Evolutionary conservation across 2,888 invertebrate species (phyloP).

Genomic region (Hydrotaea cyrtoneurina): DNA sequence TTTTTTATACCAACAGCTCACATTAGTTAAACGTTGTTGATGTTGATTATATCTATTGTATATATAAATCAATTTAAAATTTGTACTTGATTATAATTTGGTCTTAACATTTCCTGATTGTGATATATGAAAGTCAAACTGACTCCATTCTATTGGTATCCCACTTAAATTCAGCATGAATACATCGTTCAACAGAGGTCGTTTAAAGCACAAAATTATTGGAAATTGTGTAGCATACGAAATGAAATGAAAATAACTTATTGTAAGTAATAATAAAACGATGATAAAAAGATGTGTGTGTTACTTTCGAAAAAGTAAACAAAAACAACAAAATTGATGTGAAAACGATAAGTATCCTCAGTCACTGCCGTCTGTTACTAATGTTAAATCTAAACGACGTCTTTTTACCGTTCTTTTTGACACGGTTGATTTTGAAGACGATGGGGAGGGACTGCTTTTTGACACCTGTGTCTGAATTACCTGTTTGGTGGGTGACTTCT

Average conservation of each 20-base stretch:
- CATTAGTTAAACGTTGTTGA: too few relatives aligned
- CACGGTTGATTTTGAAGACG: slow-evolving; percentile 3
- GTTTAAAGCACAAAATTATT: too few relatives aligned
- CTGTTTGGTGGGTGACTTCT: slow-evolving; percentile 44
- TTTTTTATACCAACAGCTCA: too few relatives aligned
- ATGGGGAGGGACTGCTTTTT: background rate
- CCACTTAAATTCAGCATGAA: too few relatives aligned
- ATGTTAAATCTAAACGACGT: slow-evolving; percentile 70
- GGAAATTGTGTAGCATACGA: background rate
- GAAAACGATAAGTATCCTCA: background rate
- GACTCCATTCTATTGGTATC: background rate
- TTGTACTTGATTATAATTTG: background rate
- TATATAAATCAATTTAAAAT: slow-evolving; percentile 6
- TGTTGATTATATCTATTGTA: background rate
- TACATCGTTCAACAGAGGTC: too few relatives aligned
- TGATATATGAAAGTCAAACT: background rate
- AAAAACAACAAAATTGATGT: background rate
- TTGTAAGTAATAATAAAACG: slow-evolving; percentile 1
- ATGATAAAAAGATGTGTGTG: background rate
- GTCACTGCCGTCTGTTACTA: slow-evolving; percentile 52
- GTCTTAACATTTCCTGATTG: background rate
- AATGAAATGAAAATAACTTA: slow-evolving; percentile 1
- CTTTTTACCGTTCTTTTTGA: slow-evolving; percentile 62
- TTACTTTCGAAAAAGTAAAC: slow-evolving; percentile 31
- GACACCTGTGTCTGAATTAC: slow-evolving; percentile 25